phyloP scores from a whole-genome alignment of 1,140 invertebrate genomes.

The Scaptomyza hsui region DNA sequence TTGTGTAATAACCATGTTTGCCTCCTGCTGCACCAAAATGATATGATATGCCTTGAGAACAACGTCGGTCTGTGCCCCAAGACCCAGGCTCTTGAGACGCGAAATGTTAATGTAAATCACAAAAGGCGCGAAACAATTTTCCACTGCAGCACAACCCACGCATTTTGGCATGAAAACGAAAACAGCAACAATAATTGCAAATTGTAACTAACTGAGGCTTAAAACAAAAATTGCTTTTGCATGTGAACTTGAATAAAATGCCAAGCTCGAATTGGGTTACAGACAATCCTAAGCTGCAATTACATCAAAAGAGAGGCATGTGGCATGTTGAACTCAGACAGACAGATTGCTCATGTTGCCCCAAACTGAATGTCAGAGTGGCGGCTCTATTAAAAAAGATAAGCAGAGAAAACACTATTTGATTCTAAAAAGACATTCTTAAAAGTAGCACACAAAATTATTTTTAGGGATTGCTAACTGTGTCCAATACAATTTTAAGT shows the following conservation, averaged over 20 bases:
- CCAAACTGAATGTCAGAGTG: background rate
- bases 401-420: too few species aligned
- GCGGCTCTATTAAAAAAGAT: too few species aligned
- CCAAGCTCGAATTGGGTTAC: constrained; percentile 72
- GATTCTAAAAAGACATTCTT: too few species aligned
- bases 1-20: constrained; percentile 67
- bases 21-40: constrained; percentile 49
- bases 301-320: constrained; percentile 39
- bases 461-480: background rate
- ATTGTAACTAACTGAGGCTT: constrained; percentile 18
- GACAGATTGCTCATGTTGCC: constrained; percentile 5
- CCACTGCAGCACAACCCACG: constrained; percentile 59
- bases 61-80: constrained; percentile 33
- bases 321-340: constrained; percentile 25
- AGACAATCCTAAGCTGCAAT: constrained; percentile 59
- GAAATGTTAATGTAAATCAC: constrained; percentile 49
- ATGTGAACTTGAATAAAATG: constrained; percentile 78
- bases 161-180: constrained; percentile 38
- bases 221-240: constrained; percentile 46
- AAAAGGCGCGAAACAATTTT: constrained; percentile 76
- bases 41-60: constrained; percentile 49
- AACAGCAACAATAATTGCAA: constrained; percentile 19
- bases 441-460: background rate
- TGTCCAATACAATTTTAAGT: background rate
- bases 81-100: constrained; percentile 3